These are phyloP conservation scores for Melanotaenia duboulayi DNA, from an alignment of 2,113 vertebrate genomes.

Conservation along the genomic window DNA sequence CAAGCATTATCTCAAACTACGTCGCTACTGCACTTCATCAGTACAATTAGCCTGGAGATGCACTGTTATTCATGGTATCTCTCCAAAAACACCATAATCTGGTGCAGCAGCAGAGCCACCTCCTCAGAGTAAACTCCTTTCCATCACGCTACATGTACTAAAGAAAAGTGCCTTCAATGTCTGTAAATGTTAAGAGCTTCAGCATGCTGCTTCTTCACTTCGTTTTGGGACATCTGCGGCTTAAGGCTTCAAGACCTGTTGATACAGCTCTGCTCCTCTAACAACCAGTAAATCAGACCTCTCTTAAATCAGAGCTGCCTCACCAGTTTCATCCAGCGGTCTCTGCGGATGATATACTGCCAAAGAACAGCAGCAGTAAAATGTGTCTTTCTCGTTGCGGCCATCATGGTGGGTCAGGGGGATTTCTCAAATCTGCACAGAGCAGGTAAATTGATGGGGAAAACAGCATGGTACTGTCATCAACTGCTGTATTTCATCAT, in stretches of 20 bases:
- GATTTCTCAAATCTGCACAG: constrained; percentile 4
- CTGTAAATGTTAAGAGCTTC: background rate
- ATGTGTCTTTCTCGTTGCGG: constrained; percentile 1
- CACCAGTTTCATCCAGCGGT: background rate
- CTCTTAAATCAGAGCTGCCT: background rate
- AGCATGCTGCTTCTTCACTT: background rate
- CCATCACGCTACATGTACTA: too few relatives aligned
- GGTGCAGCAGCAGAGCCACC: too few relatives aligned
- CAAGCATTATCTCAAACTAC: background rate
- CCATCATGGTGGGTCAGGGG: constrained; percentile 1
- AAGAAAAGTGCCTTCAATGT: background rate
- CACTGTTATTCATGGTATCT: too few relatives aligned
- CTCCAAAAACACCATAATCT: too few relatives aligned
- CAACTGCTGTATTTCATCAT: background rate
- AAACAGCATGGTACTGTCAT: background rate
- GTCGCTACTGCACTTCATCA: background rate
- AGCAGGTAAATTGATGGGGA: constrained; percentile 8
- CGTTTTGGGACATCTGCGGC: background rate
- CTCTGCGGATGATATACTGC: constrained; percentile 1
- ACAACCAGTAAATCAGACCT: constrained; percentile 5
- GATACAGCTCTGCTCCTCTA: background rate
- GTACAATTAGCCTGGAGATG: too few relatives aligned
- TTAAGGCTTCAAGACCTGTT: background rate
- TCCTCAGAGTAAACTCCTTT: too few relatives aligned
- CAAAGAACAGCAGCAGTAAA: constrained; percentile 1